These are phyloP conservation scores for Takifugu bimaculatus DNA, from an alignment of 2,113 vertebrate genomes.

Conservation along the genomic window DNA sequence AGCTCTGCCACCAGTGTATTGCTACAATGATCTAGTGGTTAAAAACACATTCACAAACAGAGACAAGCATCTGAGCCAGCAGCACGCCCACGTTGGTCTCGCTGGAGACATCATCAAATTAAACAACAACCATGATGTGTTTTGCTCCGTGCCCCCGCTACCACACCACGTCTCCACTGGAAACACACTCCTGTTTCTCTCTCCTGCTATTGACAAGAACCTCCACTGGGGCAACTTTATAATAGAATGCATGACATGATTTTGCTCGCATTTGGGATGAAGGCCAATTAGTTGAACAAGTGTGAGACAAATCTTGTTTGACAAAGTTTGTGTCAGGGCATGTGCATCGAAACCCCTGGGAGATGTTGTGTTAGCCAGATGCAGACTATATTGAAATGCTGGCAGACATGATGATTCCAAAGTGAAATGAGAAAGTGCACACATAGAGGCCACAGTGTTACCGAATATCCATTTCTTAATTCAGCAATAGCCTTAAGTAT, in stretches of 20 bases:
- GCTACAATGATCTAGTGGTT: constrained; percentile 74
- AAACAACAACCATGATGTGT: constrained; percentile 69
- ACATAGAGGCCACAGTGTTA: constrained; percentile 2
- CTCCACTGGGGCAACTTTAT: constrained; percentile 61
- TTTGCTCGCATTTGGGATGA: constrained; percentile 61
- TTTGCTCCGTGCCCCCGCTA: constrained; percentile 56
- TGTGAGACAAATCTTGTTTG: constrained; percentile 66
- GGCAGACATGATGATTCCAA: too few species aligned
- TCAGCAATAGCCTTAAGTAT: neutral
- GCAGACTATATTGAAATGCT: constrained; percentile 16
- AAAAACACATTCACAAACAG: constrained; percentile 70
- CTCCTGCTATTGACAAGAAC: constrained; percentile 56
- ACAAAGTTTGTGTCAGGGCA: constrained; percentile 64
- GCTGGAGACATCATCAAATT: constrained; percentile 69
- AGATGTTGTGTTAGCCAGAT: constrained; percentile 35
- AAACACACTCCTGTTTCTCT: constrained; percentile 30
- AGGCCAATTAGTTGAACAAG: constrained; percentile 71
- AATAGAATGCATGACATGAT: constrained; percentile 66
- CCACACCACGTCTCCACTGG: constrained; percentile 34
- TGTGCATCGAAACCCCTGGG: constrained; percentile 52
- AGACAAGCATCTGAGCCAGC: constrained; percentile 55
- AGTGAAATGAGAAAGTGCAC: neutral
- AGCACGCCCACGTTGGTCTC: constrained; percentile 65
- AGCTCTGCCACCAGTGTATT: constrained; percentile 65
- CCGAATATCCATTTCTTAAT: neutral